phyloP scores from a whole-genome alignment of 35 echinoderm and acorn worm species.

The Apostichopus japonicus region DNA sequence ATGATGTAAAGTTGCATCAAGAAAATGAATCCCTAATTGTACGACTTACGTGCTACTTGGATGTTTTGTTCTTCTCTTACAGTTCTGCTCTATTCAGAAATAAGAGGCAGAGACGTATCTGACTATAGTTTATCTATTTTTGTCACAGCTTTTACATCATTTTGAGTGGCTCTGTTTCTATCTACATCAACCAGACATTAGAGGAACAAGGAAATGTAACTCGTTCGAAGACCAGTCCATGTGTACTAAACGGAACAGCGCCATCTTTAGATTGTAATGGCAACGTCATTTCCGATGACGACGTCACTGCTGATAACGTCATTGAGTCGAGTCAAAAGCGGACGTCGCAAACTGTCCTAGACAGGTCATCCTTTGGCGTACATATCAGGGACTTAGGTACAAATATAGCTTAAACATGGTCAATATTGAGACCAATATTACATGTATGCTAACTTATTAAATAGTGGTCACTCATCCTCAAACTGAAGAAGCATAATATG shows the following conservation, averaged over 20 bases:
- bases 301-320: neutral
- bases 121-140: neutral
- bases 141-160: slow-evolving; percentile 91
- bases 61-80: too few relatives aligned
- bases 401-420: neutral
- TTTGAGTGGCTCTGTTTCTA: slow-evolving; percentile 83
- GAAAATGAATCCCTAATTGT: too few relatives aligned
- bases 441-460: too few relatives aligned
- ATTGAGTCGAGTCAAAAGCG: neutral
- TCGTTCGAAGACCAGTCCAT: slow-evolving; percentile 1
- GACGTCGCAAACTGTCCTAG: slow-evolving; percentile 11
- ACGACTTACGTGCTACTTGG: too few relatives aligned
- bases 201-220: slow-evolving; percentile 79
- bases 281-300: neutral
- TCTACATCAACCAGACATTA: slow-evolving; percentile 94
- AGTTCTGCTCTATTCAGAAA: too few relatives aligned
- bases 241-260: slow-evolving; percentile 32
- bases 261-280: slow-evolving; percentile 24
- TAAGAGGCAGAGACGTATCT: too few relatives aligned
- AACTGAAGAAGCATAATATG: too few relatives aligned
- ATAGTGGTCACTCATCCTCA: too few relatives aligned
- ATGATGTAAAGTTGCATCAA: too few relatives aligned
- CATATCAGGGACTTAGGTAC: slow-evolving; percentile 92
- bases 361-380: slow-evolving; percentile 78
- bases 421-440: too few relatives aligned